Percentiles rank a stretch among this genome's conserved stretches.
Evolutionary conservation across 2,113 vertebrate species (phyloP).

Genomic region (Mustela lutreola): DNA sequence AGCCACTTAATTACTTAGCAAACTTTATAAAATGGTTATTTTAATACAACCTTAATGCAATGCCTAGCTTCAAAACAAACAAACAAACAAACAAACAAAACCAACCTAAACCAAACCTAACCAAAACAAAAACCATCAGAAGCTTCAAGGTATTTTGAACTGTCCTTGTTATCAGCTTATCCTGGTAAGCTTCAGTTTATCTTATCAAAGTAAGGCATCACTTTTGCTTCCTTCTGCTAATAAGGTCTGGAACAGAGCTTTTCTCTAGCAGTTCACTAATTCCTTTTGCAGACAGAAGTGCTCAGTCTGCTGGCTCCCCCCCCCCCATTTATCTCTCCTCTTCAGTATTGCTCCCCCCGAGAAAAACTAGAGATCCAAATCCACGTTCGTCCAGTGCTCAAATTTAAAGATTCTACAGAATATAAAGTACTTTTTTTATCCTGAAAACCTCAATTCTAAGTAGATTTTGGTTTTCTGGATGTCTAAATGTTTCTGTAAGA

Average conservation of each 20-base stretch:
- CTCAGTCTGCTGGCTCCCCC: slow-evolving; percentile 26
- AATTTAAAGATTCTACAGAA: slow-evolving; percentile 26
- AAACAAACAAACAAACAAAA: neutral
- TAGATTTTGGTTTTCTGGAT: neutral
- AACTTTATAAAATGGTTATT: slow-evolving; percentile 8
- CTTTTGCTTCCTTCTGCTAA: slow-evolving; percentile 81
- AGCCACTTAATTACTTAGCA: slow-evolving; percentile 12
- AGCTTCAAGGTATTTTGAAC: slow-evolving; percentile 60
- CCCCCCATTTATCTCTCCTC: slow-evolving; percentile 25
- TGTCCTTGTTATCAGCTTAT: slow-evolving; percentile 72
- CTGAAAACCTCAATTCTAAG: neutral
- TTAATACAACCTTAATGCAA: neutral
- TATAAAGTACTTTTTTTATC: neutral
- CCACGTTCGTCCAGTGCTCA: neutral
- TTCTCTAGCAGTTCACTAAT: slow-evolving; percentile 57
- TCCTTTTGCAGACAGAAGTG: slow-evolving; percentile 76
- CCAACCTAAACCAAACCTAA: neutral
- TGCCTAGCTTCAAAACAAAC: neutral
- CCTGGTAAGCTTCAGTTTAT: slow-evolving; percentile 76
- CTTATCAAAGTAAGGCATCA: slow-evolving; percentile 80
- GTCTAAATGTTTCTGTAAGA: neutral
- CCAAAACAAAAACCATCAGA: neutral
- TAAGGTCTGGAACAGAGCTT: slow-evolving; percentile 76
- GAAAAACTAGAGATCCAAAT: neutral
- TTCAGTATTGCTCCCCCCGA: neutral